Base-by-base conservation (phyloP, 2,797 vertebrate species). In the Anas acuta region DNA sequence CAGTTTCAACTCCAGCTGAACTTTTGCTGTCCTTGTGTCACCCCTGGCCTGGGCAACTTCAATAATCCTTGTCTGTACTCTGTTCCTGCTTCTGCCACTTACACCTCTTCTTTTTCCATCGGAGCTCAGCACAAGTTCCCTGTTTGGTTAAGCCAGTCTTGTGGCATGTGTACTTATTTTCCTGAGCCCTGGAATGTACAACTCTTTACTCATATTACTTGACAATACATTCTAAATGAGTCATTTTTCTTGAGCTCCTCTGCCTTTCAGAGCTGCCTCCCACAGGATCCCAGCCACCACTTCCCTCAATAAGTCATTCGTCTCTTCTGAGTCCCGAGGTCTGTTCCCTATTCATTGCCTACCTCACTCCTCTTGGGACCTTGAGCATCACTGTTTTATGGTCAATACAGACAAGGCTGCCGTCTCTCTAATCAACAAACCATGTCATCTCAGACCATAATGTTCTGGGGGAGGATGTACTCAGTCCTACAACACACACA, bases 161-260 rank as follows among this genome's bases (percentile, higher is more conserved):
- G 0, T 35, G 70, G 64, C 49, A 66, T 0, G 0, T 11, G 16
- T 15, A 70, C 14, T 73, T 21, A 49, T 77, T 81, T 77, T 35
- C 53, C 33, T 0, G 0, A 54, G 33, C 58, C 32, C 25, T 86
- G 41, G 18, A 18, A 47, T 14, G 41, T 58, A 53, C 26, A 80
- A 62, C 10, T 62, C 45, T 69, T 53, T 56, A 35, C 21, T 66
- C 49, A 7, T 49, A 25, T 49, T 49, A 25, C 23, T 25, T 1
- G 49, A 47, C 47, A 62, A 8, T 11, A 74, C 9, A 20, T n/a
- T 71, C 25, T 43, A 17, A 65, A 18, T 30, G 20, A 60, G n/a
- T 39, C 58, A 16, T 8, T 11, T 72, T 23, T 53, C 18, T 47
- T 54, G 53, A 77, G 19, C 7, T 70, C 22, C 37, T 84, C 70